These are phyloP conservation scores for Elaphurus davidianus DNA, from an alignment of 2,113 vertebrate species.

Conservation along the genomic window DNA sequence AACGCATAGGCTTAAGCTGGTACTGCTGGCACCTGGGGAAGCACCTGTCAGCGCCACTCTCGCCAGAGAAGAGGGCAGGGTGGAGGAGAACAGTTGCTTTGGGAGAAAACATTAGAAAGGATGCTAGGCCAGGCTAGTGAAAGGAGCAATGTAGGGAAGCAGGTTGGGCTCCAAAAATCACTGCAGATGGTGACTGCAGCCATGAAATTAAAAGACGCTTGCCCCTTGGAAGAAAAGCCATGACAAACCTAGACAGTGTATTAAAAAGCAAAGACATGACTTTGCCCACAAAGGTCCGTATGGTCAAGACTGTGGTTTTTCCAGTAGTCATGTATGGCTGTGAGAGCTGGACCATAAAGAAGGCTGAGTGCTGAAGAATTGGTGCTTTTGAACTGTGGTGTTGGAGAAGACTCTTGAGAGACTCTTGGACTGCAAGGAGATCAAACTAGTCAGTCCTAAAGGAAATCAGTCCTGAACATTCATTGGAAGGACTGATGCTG, in stretches of 20 bases:
- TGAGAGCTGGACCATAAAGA: not conserved
- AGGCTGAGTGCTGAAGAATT: not conserved
- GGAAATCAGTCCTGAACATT: not conserved
- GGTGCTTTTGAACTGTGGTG: not conserved
- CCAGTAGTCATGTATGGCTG: not conserved
- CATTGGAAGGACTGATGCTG: not conserved
- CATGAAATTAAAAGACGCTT: not conserved
- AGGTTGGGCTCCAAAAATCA: not conserved
- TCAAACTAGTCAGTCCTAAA: not conserved
- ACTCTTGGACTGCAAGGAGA: not conserved
- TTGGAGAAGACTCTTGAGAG: not conserved
- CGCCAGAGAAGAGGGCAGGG: not conserved
- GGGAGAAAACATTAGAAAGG: not conserved
- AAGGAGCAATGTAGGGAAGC: not conserved
- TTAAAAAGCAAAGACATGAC: not conserved
- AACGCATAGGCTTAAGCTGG: not conserved
- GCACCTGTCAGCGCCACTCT: too few species aligned
- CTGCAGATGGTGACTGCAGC: not conserved
- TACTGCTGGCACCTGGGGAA: too few species aligned
- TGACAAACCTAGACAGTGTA: not conserved
- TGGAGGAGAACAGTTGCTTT: not conserved
- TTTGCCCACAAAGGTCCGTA: not conserved
- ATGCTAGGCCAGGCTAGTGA: not conserved
- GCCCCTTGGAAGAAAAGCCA: not conserved
- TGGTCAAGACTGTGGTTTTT: not conserved